Evolutionary conservation across 2,797 vertebrate species (phyloP).

Genomic region (Takifugu ocellatus): DNA sequence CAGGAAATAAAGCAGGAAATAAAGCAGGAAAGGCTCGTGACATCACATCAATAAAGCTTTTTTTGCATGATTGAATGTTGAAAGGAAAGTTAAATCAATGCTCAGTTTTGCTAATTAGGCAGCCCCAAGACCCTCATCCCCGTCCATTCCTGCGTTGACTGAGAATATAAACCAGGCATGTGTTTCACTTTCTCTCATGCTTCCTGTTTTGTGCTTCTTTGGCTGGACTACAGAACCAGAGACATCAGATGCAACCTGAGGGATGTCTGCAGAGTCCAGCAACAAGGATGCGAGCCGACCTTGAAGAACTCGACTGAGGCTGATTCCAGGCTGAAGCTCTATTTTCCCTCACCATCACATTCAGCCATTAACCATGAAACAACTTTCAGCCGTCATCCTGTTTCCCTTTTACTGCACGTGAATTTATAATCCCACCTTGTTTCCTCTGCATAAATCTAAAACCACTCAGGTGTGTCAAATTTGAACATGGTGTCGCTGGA

Average conservation of each 20-base stretch:
- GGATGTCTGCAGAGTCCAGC: slow-evolving; percentile 45
- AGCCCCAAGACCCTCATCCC: slow-evolving; percentile 32
- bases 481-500: slow-evolving; percentile 36
- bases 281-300: slow-evolving; percentile 45
- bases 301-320: slow-evolving; percentile 51
- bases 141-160: slow-evolving; percentile 24
- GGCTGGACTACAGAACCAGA: slow-evolving; percentile 52
- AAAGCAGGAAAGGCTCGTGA: slow-evolving; percentile 47
- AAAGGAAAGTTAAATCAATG: slow-evolving; percentile 57
- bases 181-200: slow-evolving; percentile 7
- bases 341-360: too few species aligned
- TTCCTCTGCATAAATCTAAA: slow-evolving; percentile 7
- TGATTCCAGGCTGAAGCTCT: slow-evolving; percentile 28
- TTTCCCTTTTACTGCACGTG: too few species aligned
- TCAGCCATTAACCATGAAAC: too few species aligned
- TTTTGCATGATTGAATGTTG: slow-evolving; percentile 56
- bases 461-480: slow-evolving; percentile 21
- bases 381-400: too few species aligned
- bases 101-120: slow-evolving; percentile 52
- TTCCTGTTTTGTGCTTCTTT: slow-evolving; percentile 21
- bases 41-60: slow-evolving; percentile 42
- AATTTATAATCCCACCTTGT: neutral
- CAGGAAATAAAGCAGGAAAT: slow-evolving; percentile 25
- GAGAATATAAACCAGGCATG: slow-evolving; percentile 13
- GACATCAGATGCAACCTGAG: slow-evolving; percentile 51